Base-by-base conservation (phyloP, 2,888 invertebrate genomes). In the Amaurobius ferox region DNA sequence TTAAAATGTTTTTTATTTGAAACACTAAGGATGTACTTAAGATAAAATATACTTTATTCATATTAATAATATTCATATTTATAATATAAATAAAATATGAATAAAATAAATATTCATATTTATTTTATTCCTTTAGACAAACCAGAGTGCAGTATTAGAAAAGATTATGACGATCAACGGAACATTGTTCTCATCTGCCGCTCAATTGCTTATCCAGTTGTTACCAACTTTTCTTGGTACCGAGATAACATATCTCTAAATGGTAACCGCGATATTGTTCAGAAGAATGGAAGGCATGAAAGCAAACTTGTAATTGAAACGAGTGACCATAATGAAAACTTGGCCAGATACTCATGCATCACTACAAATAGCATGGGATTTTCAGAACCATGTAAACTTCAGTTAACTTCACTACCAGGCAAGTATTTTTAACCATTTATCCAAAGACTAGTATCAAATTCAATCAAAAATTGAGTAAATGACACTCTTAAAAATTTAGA, bases 291-390 rank as follows among this genome's bases (percentile, higher is more conserved):
- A 88, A 94, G 94, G 89, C 94, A 93, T 91, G 79, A 79, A 28
- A 86, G 79, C 32, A 71, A 66, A 1, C 61, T 86, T 0, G 35
- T 71, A 0, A 32, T 93, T 91, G 93, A 96, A 87, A 92, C 93
- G 30, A 79, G 32, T 11, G 87, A 74, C 6, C 94, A 94, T 89
- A 72, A 76, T 16, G 83, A 79, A 32, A 94, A 94, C 89, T 93
- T 93, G 89, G 93, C 96, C 79, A 96, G 95, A 2, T 97, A 97
- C 91, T 93, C 95, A 81, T 97, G 97, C 91, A 93, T 94, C 89
- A 96, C 96, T 30, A 96, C 95, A 91, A 97, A 97, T 92, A 93
- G 94, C 6, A 95, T 96, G n/a, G 97, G 97, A 73, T 90, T 91
- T 48, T 93, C 93, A 35, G 91, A 91, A 29, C 92, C 93, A 0